Evolutionary conservation across 2,888 invertebrate genomes (phyloP), one percentile per base, ranked within the genome.

Genomic region (Dicyrtomina minuta): DNA sequence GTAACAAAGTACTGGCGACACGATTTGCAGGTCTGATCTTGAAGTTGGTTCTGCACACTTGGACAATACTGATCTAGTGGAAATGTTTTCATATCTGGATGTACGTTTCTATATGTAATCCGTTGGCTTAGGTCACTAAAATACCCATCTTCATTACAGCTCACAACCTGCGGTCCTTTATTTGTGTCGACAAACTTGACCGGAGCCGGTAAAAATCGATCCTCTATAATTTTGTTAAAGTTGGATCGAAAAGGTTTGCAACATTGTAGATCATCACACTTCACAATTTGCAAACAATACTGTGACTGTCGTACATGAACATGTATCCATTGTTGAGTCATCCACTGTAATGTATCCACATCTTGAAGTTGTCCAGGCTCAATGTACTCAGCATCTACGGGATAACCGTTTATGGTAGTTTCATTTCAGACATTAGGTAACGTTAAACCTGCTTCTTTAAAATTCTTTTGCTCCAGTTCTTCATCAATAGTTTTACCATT

Each of bases 381-480:
- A 39, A 66, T 20, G 33, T 65, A 70, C 13, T 49, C 55, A 13
- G 72, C 68, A 24, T 43, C 33, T 15, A 70, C 66, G 15, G 43
- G 33, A 68, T 77, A 74, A 13, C 75, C 75, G 74, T 81, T 80
- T 56, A 81, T 80, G 1, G 75, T 66, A 8, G 75, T 68, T 27
- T 71, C 56, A 60, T 55, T 76, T 80, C 81, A 82, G 49, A 81
- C 73, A 72, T 81, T 75, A 41, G 80, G 79, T 27, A 82, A 70
- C 20, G 75, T 74, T 58, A 80, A 71, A 13, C 80, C 81, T 41
- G 80, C 81, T 60, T 74, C 70, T 53, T 74, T 70, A 73, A 82
- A 82, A 70, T 81, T 81, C 55, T 72, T 39, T 67, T 72, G 75
- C 74, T 82, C 81, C n/a, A 81, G 71, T 22, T 80, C 75, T 12